phyloP scores from a whole-genome alignment of 2,888 invertebrate species.

The Syrista parreyssii region DNA sequence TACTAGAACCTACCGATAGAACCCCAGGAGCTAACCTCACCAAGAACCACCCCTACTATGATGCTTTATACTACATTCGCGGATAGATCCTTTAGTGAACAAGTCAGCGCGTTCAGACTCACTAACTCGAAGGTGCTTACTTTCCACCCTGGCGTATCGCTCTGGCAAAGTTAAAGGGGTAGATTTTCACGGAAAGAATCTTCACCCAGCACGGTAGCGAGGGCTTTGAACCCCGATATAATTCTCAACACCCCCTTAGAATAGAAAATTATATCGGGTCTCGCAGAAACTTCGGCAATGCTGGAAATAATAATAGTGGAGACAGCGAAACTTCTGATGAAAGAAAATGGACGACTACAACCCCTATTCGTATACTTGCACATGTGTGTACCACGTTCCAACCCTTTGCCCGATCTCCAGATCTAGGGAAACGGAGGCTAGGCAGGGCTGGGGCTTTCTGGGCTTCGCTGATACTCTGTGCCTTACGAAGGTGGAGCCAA shows the following conservation, averaged over 20 bases:
- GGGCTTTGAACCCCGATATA: conserved; percentile 23
- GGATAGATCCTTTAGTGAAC: conserved; percentile 25
- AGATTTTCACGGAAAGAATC: conserved; percentile 42
- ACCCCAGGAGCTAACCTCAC: conserved; percentile 1
- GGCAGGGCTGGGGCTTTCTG: neutral
- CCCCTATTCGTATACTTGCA: conserved; percentile 26
- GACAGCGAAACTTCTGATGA: neutral
- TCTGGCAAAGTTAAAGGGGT: conserved; percentile 37
- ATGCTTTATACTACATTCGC: neutral
- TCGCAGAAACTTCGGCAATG: neutral
- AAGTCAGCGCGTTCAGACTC: conserved; percentile 38
- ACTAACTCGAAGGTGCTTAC: conserved; percentile 43
- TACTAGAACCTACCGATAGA: conserved; percentile 7
- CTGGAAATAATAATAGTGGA: neutral
- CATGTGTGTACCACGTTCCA: conserved; percentile 39
- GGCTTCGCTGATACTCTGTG: neutral
- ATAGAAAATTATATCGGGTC: neutral
- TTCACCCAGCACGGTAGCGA: conserved; percentile 33
- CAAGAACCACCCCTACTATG: neutral
- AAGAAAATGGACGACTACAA: neutral
- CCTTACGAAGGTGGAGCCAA: conserved; percentile 45
- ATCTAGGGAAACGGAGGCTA: conserved; percentile 36
- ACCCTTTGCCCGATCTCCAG: conserved; percentile 42
- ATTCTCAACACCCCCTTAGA: neutral
- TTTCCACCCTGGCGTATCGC: conserved; percentile 41